Conservation (phyloP, 2,888 invertebrate species). For the Xiphydria camelus region DNA sequence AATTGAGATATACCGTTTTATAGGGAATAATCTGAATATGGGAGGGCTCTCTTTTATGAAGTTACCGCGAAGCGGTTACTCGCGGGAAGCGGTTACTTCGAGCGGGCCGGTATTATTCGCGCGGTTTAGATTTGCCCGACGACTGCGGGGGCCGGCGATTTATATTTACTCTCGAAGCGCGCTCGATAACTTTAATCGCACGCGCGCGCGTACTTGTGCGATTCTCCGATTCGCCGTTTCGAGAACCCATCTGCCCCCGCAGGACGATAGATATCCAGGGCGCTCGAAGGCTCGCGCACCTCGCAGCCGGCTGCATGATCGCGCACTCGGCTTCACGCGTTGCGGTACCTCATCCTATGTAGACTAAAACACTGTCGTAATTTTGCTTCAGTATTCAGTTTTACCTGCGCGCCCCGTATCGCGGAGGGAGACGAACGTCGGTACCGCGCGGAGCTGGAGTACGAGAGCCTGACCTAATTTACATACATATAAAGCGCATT, state of each 20-base stretch:
- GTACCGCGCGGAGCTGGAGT: constrained; percentile 19
- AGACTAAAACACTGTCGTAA: constrained; percentile 45
- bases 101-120: constrained; percentile 34
- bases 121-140: too few species aligned
- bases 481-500: constrained; percentile 59
- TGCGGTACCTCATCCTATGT: constrained; percentile 19
- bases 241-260: too few species aligned
- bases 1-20: constrained; percentile 53
- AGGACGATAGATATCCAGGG: too few species aligned
- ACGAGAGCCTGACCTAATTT: constrained; percentile 56
- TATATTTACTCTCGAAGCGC: too few species aligned
- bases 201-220: too few species aligned
- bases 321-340: constrained; percentile 27
- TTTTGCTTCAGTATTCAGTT: constrained; percentile 42
- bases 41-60: constrained; percentile 45
- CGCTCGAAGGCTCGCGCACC: not conserved
- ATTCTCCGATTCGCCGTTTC: too few species aligned
- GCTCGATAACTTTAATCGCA: too few species aligned
- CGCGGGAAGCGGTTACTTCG: constrained; percentile 43
- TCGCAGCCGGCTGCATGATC: constrained; percentile 22
- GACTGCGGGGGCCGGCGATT: too few species aligned
- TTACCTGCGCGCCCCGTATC: constrained; percentile 30
- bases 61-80: constrained; percentile 42
- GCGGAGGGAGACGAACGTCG: constrained; percentile 19
- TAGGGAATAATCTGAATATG: constrained; percentile 49